Base-by-base conservation (phyloP, 64 coral and sea anemone species). In the Acropora yongei region DNA sequence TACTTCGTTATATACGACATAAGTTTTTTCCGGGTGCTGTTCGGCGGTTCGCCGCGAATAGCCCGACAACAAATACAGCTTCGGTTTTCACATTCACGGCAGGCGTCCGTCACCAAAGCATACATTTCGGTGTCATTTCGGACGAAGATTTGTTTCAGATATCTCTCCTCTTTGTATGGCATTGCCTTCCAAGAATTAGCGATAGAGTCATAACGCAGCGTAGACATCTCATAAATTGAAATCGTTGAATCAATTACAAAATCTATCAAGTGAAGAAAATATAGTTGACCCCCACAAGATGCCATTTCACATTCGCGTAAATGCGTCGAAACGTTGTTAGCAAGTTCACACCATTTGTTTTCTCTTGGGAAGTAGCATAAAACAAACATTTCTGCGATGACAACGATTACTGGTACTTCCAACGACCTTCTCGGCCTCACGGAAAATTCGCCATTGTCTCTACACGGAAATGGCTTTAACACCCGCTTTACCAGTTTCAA, bases 251-350 rank as follows among this genome's bases (percentile, higher is more conserved):
- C 48, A 10, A 8, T 7, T 13, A 13, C 0, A 13, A 63, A 12
- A 2, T 63, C 7, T 63, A 55, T 1, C 5, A 57, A 0, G 3
- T 44, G 55, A 2, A 65, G 2, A 43, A 82, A 82, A 16, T 65
- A 82, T 9, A 82, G 53, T 43, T 63, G 60, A 63, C 79, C 79
- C 14, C 30, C 17, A 39, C 79, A 82, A 63, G 79, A 82, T 30
- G 53, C 20, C 5, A 65, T 7, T 44, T 65, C 5, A 14, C 10
- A 39, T 5, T 65, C 5, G 4, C 39, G 2, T 16, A 39, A 82
- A 18, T 48, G 6, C 18, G 44, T 14, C 2, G n/a, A 40, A 1
- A 41, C 0, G 6, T 13, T 65, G 39, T 16, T 53, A 61, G 19
- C 50, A 13, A 82, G 41, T 12, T 43, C 53, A 63, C 20, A 82